phyloP scores from a whole-genome alignment of 2,113 vertebrate species.

The Gracilinanus agilis region DNA sequence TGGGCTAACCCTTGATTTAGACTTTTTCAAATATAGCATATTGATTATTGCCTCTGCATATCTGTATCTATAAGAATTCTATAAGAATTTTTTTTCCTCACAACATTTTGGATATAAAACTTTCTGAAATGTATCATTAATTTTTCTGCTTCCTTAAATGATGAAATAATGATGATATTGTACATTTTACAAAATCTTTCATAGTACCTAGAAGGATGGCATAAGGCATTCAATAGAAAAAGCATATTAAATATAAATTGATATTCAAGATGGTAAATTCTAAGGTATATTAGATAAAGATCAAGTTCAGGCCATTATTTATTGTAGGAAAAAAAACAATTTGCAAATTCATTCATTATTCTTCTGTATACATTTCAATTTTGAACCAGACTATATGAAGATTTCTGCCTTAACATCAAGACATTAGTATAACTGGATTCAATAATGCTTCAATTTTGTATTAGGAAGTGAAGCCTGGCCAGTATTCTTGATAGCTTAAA shows the following conservation, averaged over 20 bases:
- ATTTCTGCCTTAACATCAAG: neutral
- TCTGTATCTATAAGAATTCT: neutral
- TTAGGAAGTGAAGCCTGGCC: slow-evolving; percentile 10
- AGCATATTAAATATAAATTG: slow-evolving; percentile 8
- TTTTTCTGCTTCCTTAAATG: neutral
- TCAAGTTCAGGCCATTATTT: slow-evolving; percentile 1
- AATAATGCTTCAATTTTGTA: slow-evolving; percentile 33
- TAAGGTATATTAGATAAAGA: neutral
- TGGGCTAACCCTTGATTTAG: neutral
- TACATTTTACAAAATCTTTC: neutral
- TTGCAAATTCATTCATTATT: slow-evolving; percentile 14
- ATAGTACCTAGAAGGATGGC: neutral
- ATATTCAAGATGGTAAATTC: neutral
- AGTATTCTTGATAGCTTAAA: slow-evolving; percentile 14
- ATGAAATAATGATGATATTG: neutral
- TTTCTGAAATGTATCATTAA: neutral
- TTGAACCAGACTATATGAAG: slow-evolving; percentile 3
- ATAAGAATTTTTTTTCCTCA: neutral
- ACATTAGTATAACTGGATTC: slow-evolving; percentile 18
- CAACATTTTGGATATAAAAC: neutral
- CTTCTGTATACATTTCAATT: slow-evolving; percentile 27
- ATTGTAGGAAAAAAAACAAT: slow-evolving; percentile 36
- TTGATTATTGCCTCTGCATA: neutral
- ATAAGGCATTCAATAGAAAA: neutral
- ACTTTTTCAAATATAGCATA: no score